phyloP scores from a whole-genome alignment of 2,113 vertebrate species.

The Myrmophylax atrothorax region DNA sequence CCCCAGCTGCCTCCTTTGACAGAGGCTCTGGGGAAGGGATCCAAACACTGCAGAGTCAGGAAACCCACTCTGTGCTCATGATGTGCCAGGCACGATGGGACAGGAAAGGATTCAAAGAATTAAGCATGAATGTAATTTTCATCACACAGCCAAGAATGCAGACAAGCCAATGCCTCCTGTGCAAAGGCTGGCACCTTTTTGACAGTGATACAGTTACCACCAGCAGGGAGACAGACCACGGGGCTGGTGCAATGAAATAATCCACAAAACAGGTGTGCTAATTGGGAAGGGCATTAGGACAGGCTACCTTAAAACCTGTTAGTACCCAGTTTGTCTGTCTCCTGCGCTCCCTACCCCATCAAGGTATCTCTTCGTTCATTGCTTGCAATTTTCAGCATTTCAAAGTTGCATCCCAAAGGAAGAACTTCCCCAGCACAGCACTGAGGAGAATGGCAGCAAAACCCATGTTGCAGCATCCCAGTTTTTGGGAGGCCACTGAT shows the following conservation, averaged over 20 bases:
- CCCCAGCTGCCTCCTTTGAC: neutral
- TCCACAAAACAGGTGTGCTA: neutral
- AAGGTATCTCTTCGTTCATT: neutral
- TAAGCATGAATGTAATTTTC: neutral
- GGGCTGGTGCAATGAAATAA: neutral
- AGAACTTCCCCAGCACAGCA: neutral
- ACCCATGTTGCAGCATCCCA: rapidly evolving
- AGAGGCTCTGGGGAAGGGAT: neutral
- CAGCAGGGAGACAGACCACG: neutral
- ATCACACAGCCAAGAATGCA: neutral
- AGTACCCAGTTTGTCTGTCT: neutral
- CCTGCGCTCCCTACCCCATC: neutral
- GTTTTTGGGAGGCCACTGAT: neutral
- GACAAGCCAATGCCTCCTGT: neutral
- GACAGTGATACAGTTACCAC: neutral
- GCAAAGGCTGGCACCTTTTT: neutral
- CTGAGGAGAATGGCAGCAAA: neutral
- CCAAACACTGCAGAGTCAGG: rapidly evolving
- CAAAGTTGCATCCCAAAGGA: neutral
- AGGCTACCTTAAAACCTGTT: neutral
- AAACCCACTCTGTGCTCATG: rapidly evolving
- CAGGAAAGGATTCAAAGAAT: neutral
- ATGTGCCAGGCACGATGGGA: neutral
- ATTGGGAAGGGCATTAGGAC: neutral
- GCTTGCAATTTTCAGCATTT: neutral